Conservation (phyloP, 1,140 invertebrate genomes). For the Muscidifurax raptorellus region DNA sequence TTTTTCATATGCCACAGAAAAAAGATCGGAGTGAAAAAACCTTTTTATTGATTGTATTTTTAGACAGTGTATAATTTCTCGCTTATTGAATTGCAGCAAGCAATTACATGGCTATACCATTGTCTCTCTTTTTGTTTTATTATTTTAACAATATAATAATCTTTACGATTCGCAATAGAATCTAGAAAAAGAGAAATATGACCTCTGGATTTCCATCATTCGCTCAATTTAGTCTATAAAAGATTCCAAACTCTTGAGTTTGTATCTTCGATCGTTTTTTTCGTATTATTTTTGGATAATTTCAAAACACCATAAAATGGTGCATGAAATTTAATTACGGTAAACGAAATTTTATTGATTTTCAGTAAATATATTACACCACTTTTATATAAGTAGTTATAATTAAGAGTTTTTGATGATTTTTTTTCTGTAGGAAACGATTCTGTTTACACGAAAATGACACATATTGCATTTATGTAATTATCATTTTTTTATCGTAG, state of each 20-base stretch:
- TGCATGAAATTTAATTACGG: conserved; percentile 45
- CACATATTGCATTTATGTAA: conserved; percentile 54
- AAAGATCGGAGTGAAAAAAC: conserved; percentile 62
- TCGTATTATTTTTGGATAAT: conserved; percentile 38
- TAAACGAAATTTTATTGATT: conserved; percentile 51
- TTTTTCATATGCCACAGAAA: conserved; percentile 63
- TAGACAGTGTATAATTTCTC: conserved; percentile 64
- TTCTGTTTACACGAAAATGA: conserved; percentile 53
- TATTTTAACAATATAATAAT: conserved; percentile 53
- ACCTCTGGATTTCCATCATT: conserved; percentile 45
- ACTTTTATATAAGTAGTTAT: conserved; percentile 50
- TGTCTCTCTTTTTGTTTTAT: conserved; percentile 66
- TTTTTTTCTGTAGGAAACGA: conserved; percentile 48
- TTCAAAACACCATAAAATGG: conserved; percentile 46
- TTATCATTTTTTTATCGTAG: conserved; percentile 53
- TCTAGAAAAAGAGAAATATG: conserved; percentile 47
- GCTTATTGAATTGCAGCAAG: conserved; percentile 60
- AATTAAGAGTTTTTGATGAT: conserved; percentile 52
- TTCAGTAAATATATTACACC: conserved; percentile 47
- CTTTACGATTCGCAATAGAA: conserved; percentile 49
- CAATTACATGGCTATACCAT: conserved; percentile 65
- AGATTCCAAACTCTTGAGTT: conserved; percentile 33
- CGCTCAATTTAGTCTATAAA: conserved; percentile 40
- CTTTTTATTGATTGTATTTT: conserved; percentile 70
- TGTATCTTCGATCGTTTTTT: conserved; percentile 21